phyloP scores from a whole-genome alignment of 1,140 invertebrate species.

The Druon quercuslanigerum region DNA sequence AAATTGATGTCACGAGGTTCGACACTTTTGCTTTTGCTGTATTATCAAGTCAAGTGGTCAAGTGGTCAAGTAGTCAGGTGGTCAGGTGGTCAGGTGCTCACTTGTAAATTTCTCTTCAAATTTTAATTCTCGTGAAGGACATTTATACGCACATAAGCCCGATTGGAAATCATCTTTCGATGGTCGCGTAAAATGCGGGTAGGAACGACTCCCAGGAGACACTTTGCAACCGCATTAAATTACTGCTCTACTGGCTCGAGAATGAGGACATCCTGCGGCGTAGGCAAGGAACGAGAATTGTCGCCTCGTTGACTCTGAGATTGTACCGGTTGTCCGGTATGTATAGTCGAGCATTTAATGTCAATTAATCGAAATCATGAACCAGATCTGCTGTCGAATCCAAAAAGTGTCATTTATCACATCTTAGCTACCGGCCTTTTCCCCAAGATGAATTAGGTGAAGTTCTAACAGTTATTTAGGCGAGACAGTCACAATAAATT shows the following conservation, averaged over 20 bases:
- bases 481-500: slow-evolving; percentile 9
- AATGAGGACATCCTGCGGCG: slow-evolving; percentile 30
- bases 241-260: slow-evolving; percentile 23
- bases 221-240: slow-evolving; percentile 27
- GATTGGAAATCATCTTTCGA: slow-evolving; percentile 26
- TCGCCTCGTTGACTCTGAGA: slow-evolving; percentile 26
- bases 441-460: not conserved
- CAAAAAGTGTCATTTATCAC: slow-evolving; percentile 2
- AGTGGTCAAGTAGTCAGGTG: not conserved
- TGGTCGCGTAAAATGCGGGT: slow-evolving; percentile 9
- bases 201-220: slow-evolving; percentile 27
- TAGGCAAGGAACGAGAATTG: slow-evolving; percentile 28
- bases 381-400: slow-evolving; percentile 10
- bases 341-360: slow-evolving; percentile 21
- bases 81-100: not conserved
- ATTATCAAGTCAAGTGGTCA: slow-evolving; percentile 3
- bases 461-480: slow-evolving; percentile 4
- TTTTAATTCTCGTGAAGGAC: slow-evolving; percentile 10
- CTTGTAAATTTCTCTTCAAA: not conserved
- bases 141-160: not conserved
- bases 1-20: slow-evolving; percentile 26
- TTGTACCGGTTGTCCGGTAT: slow-evolving; percentile 27
- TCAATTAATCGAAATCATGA: slow-evolving; percentile 27
- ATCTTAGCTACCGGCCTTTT: slow-evolving; percentile 5
- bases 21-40: slow-evolving; percentile 23